Base-by-base conservation (phyloP, 2,888 invertebrate genomes). In the Dasypolia templi region DNA sequence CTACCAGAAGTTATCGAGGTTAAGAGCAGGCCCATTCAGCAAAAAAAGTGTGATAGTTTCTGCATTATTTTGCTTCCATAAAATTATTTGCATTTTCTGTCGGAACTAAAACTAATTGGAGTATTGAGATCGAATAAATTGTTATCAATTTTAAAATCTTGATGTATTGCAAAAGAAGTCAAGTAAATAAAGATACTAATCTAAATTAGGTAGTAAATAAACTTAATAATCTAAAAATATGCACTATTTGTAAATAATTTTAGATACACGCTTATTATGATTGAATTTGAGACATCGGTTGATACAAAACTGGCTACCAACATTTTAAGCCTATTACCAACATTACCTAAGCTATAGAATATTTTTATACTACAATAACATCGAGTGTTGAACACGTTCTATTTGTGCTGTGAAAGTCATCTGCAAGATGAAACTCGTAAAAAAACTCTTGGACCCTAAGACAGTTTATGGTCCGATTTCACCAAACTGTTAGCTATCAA, bases 41-140 rank as follows among this genome's bases (percentile, higher is more conserved):
- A n/a, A n/a, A n/a, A n/a, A n/a, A n/a, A n/a, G 19, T 32, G 26
- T 77, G 80, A 77, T 80, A 80, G 51, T 59, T 74, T 59, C 14
- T 59, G 63, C n/a, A 64, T 64, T 80, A 46, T 69, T 26, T 72
- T 62, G 42, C 17, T 39, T 59, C 22, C 35, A 22, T 32, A 53
- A 32, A 59, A 64, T n/a, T 17, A 55, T 19, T 73, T 35, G 59
- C 19, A 68, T 75, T 64, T 35, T 61, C 22, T 29, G 56, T 14
- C 39, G 51, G 53, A 29, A 29, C 64, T 77, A 51, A 61, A 56
- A 46, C 44, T 66, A 81, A 66, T 42, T 22, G 0, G 32, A 69
- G 59, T 79, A 77, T 66, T 82, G 82, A 79, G 79, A 79, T 77
- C 79, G 56, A 66, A 51, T 58, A 29, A 70, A 39, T 29, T 53